Percentiles rank a stretch among this genome's conserved stretches.
Conservation (phyloP, 1,140 invertebrate genomes). For the Choristoneura fumiferana region DNA sequence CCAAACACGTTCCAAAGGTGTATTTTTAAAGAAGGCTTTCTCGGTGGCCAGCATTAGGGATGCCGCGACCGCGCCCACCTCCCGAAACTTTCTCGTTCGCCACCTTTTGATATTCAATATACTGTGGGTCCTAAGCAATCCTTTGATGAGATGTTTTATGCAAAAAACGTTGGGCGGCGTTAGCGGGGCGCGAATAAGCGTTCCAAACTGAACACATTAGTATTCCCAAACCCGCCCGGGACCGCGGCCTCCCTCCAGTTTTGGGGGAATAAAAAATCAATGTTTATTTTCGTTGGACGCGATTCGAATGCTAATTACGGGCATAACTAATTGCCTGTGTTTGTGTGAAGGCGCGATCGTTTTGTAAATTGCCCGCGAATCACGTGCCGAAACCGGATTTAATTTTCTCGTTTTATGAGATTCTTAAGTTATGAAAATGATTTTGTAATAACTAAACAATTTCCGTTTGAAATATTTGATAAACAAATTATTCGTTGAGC, state of each 20-base stretch:
- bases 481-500: neutral
- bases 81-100: conserved; percentile 63
- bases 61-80: conserved; percentile 50
- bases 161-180: conserved; percentile 73
- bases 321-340: conserved; percentile 70
- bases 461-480: conserved; percentile 18
- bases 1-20: conserved; percentile 68
- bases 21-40: conserved; percentile 73
- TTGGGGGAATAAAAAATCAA: conserved; percentile 76
- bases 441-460: conserved; percentile 23
- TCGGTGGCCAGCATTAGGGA: conserved; percentile 65
- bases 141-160: conserved; percentile 79
- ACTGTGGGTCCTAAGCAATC: conserved; percentile 69
- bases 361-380: conserved; percentile 44
- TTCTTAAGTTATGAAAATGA: conserved; percentile 25
- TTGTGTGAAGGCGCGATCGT: conserved; percentile 51
- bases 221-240: conserved; percentile 60
- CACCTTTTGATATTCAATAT: conserved; percentile 78
- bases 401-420: conserved; percentile 28
- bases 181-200: conserved; percentile 71
- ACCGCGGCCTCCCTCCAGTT: conserved; percentile 55
- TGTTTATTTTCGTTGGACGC: conserved; percentile 70
- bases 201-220: conserved; percentile 76
- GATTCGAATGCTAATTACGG: conserved; percentile 74
- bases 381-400: conserved; percentile 27